A percentile compares a stretch with the other conserved stretches of the same genome.
phyloP scores from a whole-genome alignment of 1,140 invertebrate genomes.

The Hylaeus anthracinus region DNA sequence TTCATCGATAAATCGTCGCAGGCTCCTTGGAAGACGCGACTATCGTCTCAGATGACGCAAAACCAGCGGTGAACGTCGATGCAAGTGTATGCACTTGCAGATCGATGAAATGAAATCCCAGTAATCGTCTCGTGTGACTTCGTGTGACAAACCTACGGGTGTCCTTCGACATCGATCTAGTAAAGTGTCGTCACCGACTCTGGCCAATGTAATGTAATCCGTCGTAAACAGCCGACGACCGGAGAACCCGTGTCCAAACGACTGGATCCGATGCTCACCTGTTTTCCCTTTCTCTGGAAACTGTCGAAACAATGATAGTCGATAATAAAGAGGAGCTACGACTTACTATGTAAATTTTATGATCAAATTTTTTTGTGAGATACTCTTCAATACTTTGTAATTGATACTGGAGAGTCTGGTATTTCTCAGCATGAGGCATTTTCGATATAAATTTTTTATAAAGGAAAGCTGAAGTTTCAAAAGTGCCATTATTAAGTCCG shows the following conservation, averaged over 20 bases:
- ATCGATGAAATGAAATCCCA: constrained; percentile 50
- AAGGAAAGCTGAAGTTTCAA: no score
- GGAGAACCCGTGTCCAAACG: background rate
- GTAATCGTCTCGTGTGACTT: constrained; percentile 28
- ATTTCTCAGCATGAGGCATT: no score
- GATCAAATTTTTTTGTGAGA: no score
- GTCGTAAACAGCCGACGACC: constrained; percentile 40
- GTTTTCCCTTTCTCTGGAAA: constrained; percentile 11
- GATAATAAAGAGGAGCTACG: no score
- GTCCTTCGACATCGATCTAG: constrained; percentile 60
- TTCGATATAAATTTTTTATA: no score
- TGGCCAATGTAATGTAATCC: constrained; percentile 44
- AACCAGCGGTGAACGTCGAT: background rate
- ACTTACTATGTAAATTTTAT: no score
- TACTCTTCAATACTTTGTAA: no score
- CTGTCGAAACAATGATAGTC: background rate
- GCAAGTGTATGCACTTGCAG: constrained; percentile 8
- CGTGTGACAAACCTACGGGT: constrained; percentile 51
- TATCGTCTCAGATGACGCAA: background rate
- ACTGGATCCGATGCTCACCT: background rate
- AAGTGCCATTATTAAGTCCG: no score
- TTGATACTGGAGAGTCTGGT: no score
- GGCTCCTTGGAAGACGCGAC: background rate
- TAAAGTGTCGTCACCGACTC: constrained; percentile 23
- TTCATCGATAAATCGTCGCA: constrained; percentile 15